Conservation (phyloP, 1,140 invertebrate species). For the Nasonia giraulti region DNA sequence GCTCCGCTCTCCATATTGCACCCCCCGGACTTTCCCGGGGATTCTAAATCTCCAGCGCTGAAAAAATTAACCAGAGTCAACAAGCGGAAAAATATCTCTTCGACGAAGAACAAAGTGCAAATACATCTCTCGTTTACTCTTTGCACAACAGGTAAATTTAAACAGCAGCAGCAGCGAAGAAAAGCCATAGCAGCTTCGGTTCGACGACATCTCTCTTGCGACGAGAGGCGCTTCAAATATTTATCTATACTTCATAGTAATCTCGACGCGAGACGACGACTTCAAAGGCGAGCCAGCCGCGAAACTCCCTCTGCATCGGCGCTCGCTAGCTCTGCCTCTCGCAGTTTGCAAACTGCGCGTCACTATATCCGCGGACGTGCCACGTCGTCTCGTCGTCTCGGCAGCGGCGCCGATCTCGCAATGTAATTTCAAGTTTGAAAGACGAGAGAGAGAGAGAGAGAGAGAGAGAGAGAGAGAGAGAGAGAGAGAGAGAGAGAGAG, state of each 20-base stretch:
- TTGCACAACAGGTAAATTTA: not conserved
- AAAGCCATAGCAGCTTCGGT: not conserved
- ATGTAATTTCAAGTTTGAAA: constrained; percentile 45
- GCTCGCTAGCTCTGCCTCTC: not conserved
- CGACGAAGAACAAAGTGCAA: not conserved
- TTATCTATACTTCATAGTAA: constrained; percentile 38
- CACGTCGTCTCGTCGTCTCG: not conserved
- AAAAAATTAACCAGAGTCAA: not conserved
- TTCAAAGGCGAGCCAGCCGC: constrained; percentile 20
- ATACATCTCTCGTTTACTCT: not conserved
- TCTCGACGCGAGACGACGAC: constrained; percentile 27
- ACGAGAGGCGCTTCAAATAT: constrained; percentile 38
- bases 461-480: constrained; percentile 24
- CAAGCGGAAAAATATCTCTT: not conserved
- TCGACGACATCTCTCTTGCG: not conserved
- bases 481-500: not conserved
- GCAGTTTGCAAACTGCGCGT: constrained; percentile 37
- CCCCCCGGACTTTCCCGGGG: not conserved
- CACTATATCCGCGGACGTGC: constrained; percentile 25
- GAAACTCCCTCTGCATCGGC: constrained; percentile 26
- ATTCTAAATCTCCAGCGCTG: no score
- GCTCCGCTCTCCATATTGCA: no score
- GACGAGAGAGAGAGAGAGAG: constrained; percentile 1
- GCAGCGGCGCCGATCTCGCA: constrained; percentile 30
- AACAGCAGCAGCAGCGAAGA: not conserved